Base-by-base conservation (phyloP, 2,113 vertebrate species). In the Callipepla squamata region DNA sequence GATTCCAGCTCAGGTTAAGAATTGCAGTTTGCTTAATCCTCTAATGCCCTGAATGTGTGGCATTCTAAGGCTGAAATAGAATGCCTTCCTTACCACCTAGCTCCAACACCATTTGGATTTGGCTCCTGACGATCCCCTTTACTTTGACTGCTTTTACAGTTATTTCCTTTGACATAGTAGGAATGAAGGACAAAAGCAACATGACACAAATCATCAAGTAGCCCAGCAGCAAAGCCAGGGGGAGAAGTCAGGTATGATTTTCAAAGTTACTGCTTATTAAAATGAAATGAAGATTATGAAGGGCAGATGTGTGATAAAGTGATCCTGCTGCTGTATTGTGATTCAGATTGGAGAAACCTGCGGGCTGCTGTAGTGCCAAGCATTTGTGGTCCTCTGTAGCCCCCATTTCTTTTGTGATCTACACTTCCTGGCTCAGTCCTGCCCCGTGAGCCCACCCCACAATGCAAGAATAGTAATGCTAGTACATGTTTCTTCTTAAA, bases 1-100 rank as follows among this genome's bases (percentile, higher is more conserved):
- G 96, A 87, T 98, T 98, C 98, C 98, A 99, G 90, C 98, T 94
- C 88, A 99, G 92, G 78, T 98, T 98, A n/a, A 97, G 79, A 98
- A 85, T 66, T 96, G 97, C 50, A 98, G 97, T 57, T 98, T 97
- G 40, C 94, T 96, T 70, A 98, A 92, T 6, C 96, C 96, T 89
- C 90, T 97, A 34, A 98, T 94, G 32, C 98, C 98, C 72, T 98
- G 40, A 40, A 40, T 30, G 40, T 4, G 11, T 32, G 13, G 63
- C 40, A 44, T 44, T 65, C 38, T 30, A 40, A 44, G 28, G 63
- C 40, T 44, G 63, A 65, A 65, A 42, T 20, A 44, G 26, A 44
- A 44, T 32, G 14, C 28, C 11, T 44, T 30, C 18, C 38, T 44
- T 21, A 20, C 28, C 40, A 44, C 11, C 26, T 42, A 44, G 40